Conservation (phyloP, 2,888 invertebrate genomes). For the Lasioglossum villosulum region DNA sequence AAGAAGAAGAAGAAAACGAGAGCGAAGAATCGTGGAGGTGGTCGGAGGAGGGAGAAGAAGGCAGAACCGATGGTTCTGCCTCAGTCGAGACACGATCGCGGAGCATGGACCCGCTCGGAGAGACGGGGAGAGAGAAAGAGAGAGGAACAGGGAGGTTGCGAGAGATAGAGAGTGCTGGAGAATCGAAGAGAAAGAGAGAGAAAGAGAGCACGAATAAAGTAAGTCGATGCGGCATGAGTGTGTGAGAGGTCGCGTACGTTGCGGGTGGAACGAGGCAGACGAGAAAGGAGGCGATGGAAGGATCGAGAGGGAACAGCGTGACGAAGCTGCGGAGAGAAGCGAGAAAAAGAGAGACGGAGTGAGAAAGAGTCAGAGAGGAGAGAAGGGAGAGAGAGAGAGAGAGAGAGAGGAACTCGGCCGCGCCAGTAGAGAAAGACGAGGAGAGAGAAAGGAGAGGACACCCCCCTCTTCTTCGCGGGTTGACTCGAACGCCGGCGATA, state of each 20-base stretch:
- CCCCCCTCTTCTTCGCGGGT: slow-evolving; percentile 78
- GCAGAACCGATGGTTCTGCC: slow-evolving; percentile 61
- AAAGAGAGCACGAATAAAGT: slow-evolving; percentile 66
- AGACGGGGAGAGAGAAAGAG: slow-evolving; percentile 24
- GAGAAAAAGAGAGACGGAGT: slow-evolving; percentile 54
- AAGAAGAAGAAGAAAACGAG: slow-evolving; percentile 47
- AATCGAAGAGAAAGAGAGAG: slow-evolving; percentile 32
- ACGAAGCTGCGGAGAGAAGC: not conserved
- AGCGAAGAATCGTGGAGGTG: slow-evolving; percentile 39
- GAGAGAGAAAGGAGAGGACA: slow-evolving; percentile 76
- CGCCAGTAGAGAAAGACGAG: slow-evolving; percentile 54
- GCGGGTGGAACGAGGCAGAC: slow-evolving; percentile 59
- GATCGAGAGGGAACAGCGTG: slow-evolving; percentile 58
- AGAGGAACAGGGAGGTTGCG: slow-evolving; percentile 45
- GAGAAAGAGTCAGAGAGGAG: slow-evolving; percentile 39
- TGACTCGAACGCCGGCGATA: slow-evolving; percentile 84
- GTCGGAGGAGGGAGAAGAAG: slow-evolving; percentile 28
- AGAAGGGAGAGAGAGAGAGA: not conserved
- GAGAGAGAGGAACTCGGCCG: not conserved
- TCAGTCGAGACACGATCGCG: slow-evolving; percentile 77
- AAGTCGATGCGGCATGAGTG: slow-evolving; percentile 49
- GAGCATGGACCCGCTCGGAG: slow-evolving; percentile 71
- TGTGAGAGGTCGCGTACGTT: slow-evolving; percentile 30
- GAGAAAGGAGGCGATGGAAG: slow-evolving; percentile 58
- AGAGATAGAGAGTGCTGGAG: slow-evolving; percentile 53